Base-by-base conservation (phyloP, 2,113 vertebrate species). In the Protobothrops flavoviridis region DNA sequence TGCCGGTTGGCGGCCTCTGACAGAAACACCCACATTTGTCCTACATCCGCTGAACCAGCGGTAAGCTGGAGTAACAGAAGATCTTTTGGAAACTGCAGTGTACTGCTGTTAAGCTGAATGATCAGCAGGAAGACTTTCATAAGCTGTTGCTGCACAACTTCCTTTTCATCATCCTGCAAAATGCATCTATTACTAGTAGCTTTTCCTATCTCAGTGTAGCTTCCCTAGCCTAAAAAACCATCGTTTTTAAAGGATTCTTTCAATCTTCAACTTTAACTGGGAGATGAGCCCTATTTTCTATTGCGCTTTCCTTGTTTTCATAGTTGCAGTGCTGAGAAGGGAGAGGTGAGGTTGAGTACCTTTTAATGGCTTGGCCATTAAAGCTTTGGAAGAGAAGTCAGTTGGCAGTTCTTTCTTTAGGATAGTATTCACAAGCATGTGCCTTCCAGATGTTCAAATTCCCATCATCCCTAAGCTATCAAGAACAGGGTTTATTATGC, bases 101-200 rank as follows among this genome's bases (percentile, higher is more conserved):
- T 3, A 4, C 3, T 39, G 88, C 56, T 52, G 43, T 64, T 61
- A 29, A 43, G 45, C 74, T 81, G 33, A 15, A 29, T 13, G 11
- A 26, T 90, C 55, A 39, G 88, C 89, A 90, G 92, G 92, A 86
- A 93, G 89, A 90, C 89, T 93, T 93, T 61, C 92, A 61, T 93
- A 93, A 93, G 45, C 56, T 39, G 23, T 64, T 39, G 26, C 88
- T 93, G 81, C 11, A 50, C 87, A 90, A 93, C 56, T 64, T 93
- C 92, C 92, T 90, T 85, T 86, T 64, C 48, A 13, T 59, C 21
- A 4, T 50, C 45, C n/a, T 87, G 23, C 48, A n/a, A 85, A 87
- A 87, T 20, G n/a, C n/a, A 6, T 29, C n/a, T 45, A 10, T 45
- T 21, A 23, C 26, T 53, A 3, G 12, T 3, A 15, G 8, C 88